phyloP scores from a whole-genome alignment of 2,113 vertebrate genomes.

The Camelus bactrianus region DNA sequence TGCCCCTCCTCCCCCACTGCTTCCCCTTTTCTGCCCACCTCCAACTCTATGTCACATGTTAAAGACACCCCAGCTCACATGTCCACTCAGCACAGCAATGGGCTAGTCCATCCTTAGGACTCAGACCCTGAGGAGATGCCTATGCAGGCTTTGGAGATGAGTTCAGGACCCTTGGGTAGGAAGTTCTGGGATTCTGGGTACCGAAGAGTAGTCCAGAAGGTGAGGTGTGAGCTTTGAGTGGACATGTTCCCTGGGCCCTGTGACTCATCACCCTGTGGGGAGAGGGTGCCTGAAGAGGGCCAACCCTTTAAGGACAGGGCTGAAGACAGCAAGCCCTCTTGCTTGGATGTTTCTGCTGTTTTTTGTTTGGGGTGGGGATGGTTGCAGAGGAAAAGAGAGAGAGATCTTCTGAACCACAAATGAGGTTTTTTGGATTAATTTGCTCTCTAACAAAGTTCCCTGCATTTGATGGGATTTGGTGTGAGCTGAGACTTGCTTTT shows the following conservation, averaged over 20 bases:
- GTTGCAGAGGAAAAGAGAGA: neutral
- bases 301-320: neutral
- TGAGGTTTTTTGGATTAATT: slow-evolving; percentile 10
- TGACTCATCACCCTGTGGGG: neutral
- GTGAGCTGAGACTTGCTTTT: neutral
- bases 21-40: neutral
- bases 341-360: neutral
- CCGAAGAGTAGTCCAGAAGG: neutral
- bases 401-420: neutral
- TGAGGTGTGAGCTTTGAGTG: neutral
- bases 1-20: neutral
- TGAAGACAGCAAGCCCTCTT: neutral
- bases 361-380: neutral
- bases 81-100: neutral
- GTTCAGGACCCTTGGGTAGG: neutral
- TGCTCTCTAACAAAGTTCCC: neutral
- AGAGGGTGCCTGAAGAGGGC: neutral
- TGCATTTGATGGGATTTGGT: neutral
- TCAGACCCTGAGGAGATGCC: neutral
- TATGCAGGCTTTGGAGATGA: neutral
- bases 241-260: neutral
- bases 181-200: neutral
- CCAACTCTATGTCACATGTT: neutral
- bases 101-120: neutral
- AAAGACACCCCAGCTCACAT: neutral